A percentile compares a stretch with the other conserved stretches of the same genome.
phyloP scores from a whole-genome alignment of 2,797 vertebrate genomes.

The Parotocinclus haroldoi region DNA sequence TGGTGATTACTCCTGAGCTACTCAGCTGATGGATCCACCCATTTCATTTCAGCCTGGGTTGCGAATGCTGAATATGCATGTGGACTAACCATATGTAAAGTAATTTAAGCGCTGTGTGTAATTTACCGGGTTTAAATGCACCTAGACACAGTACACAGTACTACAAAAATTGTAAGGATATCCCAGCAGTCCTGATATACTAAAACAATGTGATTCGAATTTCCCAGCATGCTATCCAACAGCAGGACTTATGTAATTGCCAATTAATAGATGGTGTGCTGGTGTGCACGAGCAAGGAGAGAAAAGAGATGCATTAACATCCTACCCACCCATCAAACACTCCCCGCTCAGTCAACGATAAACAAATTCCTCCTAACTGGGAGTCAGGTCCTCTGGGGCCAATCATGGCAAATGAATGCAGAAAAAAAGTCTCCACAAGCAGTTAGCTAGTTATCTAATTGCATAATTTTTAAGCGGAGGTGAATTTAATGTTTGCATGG shows the following conservation, averaged over 20 bases:
- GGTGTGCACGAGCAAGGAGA: constrained; percentile 30
- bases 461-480: constrained; percentile 28
- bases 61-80: no score
- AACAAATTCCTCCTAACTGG: constrained; percentile 48
- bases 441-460: constrained; percentile 40
- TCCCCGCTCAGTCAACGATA: constrained; percentile 37
- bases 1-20: no score
- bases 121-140: no score
- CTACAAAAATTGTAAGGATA: no score
- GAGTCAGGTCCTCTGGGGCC: constrained; percentile 35
- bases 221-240: no score
- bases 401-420: constrained; percentile 40
- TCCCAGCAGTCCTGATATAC: no score
- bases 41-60: no score
- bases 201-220: no score
- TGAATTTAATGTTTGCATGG: constrained; percentile 30
- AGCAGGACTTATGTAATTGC: constrained; percentile 43
- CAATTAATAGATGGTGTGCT: constrained; percentile 43
- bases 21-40: no score
- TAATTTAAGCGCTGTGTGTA: no score
- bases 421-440: constrained; percentile 31
- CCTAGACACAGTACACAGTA: no score
- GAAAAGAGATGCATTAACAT: constrained; percentile 38
- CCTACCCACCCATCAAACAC: constrained; percentile 37
- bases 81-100: no score